Evolutionary conservation across 2,797 vertebrate genomes (phyloP).

Genomic region (Paedocypris micromegethes): DNA sequence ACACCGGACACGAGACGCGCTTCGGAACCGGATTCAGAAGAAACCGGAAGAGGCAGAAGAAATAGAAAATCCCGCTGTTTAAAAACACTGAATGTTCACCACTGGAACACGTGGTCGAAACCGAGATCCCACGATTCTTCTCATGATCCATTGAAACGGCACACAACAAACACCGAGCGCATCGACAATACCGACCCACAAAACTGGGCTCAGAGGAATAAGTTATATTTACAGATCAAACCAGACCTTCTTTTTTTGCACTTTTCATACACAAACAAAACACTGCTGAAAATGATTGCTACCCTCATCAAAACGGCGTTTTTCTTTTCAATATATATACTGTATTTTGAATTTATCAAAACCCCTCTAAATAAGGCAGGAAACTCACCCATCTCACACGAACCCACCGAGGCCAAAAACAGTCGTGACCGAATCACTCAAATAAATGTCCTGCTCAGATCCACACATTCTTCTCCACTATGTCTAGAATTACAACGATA

Average conservation of each 20-base stretch:
- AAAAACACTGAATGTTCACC: constrained; percentile 35
- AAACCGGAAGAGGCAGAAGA: background rate
- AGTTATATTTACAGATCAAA: constrained; percentile 73
- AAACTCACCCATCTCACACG: constrained; percentile 37
- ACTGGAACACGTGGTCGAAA: constrained; percentile 35
- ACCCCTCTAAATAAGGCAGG: constrained; percentile 54
- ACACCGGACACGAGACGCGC: background rate
- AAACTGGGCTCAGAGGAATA: constrained; percentile 64
- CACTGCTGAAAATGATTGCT: constrained; percentile 44
- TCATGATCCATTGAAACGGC: constrained; percentile 49
- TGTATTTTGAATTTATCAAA: constrained; percentile 57
- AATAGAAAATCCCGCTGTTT: constrained; percentile 7
- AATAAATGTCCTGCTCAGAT: constrained; percentile 29
- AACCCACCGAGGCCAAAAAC: constrained; percentile 39
- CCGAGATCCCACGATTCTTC: constrained; percentile 30
- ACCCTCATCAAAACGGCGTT: constrained; percentile 52
- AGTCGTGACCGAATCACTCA: constrained; percentile 37
- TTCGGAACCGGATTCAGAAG: constrained; percentile 28
- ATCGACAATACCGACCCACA: constrained; percentile 55
- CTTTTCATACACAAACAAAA: constrained; percentile 53
- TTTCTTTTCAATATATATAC: constrained; percentile 45
- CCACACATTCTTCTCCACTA: constrained; percentile 22
- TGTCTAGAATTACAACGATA: too few species aligned
- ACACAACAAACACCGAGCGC: constrained; percentile 48
- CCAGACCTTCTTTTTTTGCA: constrained; percentile 45